These are phyloP conservation scores for Macrotis lagotis DNA, from an alignment of 2,113 vertebrate genomes.

Conservation along the genomic window DNA sequence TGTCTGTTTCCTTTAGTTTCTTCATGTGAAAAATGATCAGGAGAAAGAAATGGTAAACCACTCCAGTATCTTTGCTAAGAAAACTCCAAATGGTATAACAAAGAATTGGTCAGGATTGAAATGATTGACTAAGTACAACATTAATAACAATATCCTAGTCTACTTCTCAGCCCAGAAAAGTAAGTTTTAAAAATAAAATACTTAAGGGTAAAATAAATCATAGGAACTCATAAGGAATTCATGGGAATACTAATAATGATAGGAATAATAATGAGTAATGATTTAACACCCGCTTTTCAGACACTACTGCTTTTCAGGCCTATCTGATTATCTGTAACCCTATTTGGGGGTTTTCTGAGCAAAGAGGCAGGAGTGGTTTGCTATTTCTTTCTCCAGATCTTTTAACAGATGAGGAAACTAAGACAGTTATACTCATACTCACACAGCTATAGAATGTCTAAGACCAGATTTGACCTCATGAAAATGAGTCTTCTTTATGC, in stretches of 20 bases:
- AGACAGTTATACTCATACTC: background rate
- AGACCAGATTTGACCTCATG: too few species aligned
- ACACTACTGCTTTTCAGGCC: background rate
- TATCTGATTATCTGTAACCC: background rate
- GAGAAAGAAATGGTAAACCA: background rate
- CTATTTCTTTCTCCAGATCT: background rate
- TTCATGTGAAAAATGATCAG: background rate
- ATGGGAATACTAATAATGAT: too few species aligned
- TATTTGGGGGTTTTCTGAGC: background rate
- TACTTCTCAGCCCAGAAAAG: background rate
- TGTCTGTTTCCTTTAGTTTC: background rate
- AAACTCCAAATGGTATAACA: background rate
- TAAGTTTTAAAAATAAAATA: background rate
- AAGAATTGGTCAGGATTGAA: background rate
- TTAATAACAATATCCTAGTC: background rate
- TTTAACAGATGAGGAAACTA: background rate
- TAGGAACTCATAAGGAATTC: background rate
- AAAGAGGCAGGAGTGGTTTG: background rate
- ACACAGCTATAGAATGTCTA: background rate
- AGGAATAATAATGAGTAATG: too few species aligned
- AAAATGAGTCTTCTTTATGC: background rate
- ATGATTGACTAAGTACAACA: background rate
- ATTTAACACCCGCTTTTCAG: too few species aligned
- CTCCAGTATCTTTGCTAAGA: background rate
- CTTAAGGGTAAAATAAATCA: background rate